phyloP scores from a whole-genome alignment of 2,797 vertebrate genomes.

The Rousettus madagascariensis region DNA sequence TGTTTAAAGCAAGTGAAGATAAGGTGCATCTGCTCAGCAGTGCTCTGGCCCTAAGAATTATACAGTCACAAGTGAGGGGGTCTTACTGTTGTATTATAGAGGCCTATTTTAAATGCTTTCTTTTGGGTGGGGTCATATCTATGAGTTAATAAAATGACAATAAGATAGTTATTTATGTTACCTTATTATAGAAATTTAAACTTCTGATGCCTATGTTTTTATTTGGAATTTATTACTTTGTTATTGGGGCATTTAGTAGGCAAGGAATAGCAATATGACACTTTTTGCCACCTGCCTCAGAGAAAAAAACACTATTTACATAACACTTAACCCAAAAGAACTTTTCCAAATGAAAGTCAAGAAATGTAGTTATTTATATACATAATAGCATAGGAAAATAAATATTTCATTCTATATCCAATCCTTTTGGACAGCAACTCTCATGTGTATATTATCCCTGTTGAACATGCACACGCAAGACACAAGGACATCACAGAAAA shows the following conservation, averaged over 20 bases:
- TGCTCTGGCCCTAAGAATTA: neutral
- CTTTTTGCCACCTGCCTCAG: neutral
- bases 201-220: neutral
- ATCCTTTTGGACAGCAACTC: neutral
- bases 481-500: neutral
- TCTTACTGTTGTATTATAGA: accelerated
- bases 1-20: neutral
- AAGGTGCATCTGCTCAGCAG: neutral
- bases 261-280: neutral
- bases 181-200: neutral
- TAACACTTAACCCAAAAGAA: neutral
- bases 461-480: neutral
- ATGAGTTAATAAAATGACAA: neutral
- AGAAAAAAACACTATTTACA: neutral
- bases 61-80: neutral
- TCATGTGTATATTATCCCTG: neutral
- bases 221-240: neutral
- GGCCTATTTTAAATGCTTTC: neutral
- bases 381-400: neutral
- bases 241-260: conserved; percentile 1
- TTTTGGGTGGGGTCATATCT: neutral
- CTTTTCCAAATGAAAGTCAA: conserved; percentile 16
- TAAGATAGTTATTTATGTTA: neutral
- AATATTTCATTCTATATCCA: neutral
- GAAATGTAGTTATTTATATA: neutral